A percentile compares a stretch with the other conserved stretches of the same genome.
Conservation (phyloP, 2,113 vertebrate species). For the Hipposideros armiger region DNA sequence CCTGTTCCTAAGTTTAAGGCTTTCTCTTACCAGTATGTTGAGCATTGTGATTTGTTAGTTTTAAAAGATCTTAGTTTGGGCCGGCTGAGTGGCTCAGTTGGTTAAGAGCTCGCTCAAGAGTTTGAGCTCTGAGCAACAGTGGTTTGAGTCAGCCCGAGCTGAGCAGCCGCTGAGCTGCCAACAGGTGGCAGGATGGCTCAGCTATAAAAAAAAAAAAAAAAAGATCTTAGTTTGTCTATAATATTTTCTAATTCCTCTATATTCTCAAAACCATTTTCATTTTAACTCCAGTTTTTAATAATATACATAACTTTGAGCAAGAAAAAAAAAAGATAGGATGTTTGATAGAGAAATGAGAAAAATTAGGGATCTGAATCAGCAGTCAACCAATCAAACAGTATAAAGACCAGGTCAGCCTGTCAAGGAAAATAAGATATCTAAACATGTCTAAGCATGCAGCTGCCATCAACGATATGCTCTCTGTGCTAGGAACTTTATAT, state of each 20-base stretch:
- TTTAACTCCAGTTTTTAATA: not conserved
- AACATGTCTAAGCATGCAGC: not conserved
- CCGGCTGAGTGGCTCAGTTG: too few relatives aligned
- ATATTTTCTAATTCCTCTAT: not conserved
- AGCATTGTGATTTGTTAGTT: not conserved
- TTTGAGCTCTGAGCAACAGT: too few relatives aligned
- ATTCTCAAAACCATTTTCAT: constrained; percentile 27
- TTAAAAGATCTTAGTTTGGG: not conserved
- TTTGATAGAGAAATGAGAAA: not conserved
- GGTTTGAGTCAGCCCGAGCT: too few relatives aligned
- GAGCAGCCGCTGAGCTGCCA: too few relatives aligned
- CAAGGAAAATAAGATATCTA: not conserved
- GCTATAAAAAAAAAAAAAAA: too few relatives aligned
- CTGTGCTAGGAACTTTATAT: not conserved
- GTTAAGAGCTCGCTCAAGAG: too few relatives aligned
- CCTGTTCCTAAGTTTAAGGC: not conserved
- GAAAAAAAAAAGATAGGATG: not conserved
- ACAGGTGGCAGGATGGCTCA: too few relatives aligned
- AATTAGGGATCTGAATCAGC: not conserved
- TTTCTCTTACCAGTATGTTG: not conserved
- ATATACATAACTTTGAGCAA: not conserved
- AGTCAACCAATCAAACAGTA: not conserved
- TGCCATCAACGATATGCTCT: not conserved
- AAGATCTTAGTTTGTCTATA: not conserved
- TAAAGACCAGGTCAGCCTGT: not conserved